Evolutionary conservation across 1,140 invertebrate species (phyloP).

Genomic region (Schlechtendalia chinensis): DNA sequence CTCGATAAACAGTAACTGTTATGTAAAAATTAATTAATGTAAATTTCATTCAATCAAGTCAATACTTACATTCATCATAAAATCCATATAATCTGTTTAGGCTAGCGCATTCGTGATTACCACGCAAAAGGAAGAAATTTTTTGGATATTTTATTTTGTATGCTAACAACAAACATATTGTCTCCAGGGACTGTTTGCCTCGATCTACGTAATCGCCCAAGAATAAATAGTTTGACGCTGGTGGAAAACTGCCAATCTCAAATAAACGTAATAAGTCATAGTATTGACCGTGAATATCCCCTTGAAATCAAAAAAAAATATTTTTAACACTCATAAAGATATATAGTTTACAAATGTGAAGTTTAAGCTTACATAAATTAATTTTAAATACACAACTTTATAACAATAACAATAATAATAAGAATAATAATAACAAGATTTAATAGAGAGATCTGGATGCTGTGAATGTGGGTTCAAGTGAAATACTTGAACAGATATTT

Average conservation of each 20-base stretch:
- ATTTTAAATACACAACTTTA: too few species aligned
- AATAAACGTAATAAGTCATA: constrained; percentile 89
- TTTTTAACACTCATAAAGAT: too few species aligned
- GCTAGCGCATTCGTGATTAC: constrained; percentile 64
- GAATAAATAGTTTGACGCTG: constrained; percentile 94
- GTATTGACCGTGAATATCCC: constrained; percentile 96
- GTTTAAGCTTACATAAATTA: too few species aligned
- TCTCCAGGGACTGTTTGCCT: constrained; percentile 83
- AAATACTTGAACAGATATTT: too few species aligned
- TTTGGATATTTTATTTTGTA: constrained; percentile 88
- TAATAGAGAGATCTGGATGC: too few species aligned
- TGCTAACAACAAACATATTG: constrained; percentile 78
- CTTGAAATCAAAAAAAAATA: constrained; percentile 60
- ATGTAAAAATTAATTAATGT: background rate
- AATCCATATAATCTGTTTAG: constrained; percentile 65
- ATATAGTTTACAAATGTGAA: too few species aligned
- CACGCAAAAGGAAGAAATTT: constrained; percentile 69
- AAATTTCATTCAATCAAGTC: background rate
- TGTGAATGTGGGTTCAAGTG: too few species aligned
- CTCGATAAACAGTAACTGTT: background rate
- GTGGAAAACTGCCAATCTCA: constrained; percentile 96
- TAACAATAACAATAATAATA: too few species aligned
- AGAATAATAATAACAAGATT: too few species aligned
- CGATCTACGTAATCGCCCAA: constrained; percentile 90
- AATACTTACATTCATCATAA: constrained; percentile 64